Conservation (phyloP, 2,113 vertebrate genomes). For the Oncorhynchus gorbuscha region DNA sequence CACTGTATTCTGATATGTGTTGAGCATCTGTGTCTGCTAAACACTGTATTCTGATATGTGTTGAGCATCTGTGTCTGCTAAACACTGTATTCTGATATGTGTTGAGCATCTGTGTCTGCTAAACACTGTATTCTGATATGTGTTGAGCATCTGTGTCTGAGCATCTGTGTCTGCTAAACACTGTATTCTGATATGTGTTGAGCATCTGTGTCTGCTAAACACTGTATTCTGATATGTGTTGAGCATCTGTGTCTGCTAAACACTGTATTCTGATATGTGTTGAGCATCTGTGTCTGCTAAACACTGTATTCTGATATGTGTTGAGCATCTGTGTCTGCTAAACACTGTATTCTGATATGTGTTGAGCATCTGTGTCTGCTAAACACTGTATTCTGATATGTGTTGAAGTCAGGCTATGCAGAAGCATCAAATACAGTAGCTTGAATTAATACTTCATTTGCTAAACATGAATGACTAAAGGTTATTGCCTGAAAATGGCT, state of each 20-base stretch:
- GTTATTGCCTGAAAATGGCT: neutral
- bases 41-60: neutral
- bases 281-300: neutral
- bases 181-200: neutral
- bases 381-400: neutral
- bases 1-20: too few relatives aligned
- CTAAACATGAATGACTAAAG: neutral
- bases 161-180: neutral
- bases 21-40: neutral
- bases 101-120: too few relatives aligned
- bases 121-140: too few relatives aligned
- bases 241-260: neutral
- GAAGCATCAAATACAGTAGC: too few relatives aligned
- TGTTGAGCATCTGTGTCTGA: too few relatives aligned
- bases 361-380: slow-evolving; percentile 2
- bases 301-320: too few relatives aligned
- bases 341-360: neutral
- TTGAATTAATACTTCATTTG: neutral
- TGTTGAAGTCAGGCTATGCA: neutral
- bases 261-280: neutral
- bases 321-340: neutral
- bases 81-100: too few relatives aligned
- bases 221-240: slow-evolving; percentile 6
- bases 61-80: neutral
- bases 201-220: neutral